These are phyloP conservation scores for Calyptommatus sinebrachiatus DNA, from an alignment of 2,113 vertebrate genomes.

Conservation along the genomic window DNA sequence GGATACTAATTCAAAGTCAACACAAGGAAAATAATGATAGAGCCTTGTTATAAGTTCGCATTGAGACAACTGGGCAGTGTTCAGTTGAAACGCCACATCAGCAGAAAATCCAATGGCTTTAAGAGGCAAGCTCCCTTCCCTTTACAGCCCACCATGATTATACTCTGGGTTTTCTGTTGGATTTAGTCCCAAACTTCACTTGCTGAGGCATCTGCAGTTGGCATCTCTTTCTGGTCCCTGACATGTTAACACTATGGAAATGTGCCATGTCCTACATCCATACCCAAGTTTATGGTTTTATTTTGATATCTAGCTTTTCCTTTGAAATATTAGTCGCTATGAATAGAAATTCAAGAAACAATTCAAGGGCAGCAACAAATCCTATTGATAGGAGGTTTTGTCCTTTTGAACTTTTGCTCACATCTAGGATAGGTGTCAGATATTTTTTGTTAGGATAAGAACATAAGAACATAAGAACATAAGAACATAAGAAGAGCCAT, in stretches of 20 bases:
- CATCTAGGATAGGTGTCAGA: no score
- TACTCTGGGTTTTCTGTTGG: constrained; percentile 1
- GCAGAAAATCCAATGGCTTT: constrained; percentile 29
- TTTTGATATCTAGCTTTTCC: constrained; percentile 26
- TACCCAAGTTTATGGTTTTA: not conserved
- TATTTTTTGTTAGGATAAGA: no score
- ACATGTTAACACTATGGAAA: constrained; percentile 10
- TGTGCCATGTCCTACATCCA: not conserved
- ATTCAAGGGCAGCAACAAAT: constrained; percentile 2
- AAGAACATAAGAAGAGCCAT: no score
- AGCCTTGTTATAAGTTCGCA: constrained; percentile 16
- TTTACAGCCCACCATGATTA: not conserved
- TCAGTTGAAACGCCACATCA: constrained; percentile 11
- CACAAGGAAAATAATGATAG: constrained; percentile 6
- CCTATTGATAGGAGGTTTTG: not conserved
- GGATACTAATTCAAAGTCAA: constrained; percentile 20
- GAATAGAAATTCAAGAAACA: constrained; percentile 23
- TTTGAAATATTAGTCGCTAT: constrained; percentile 32
- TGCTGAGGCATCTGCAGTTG: constrained; percentile 24
- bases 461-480: no score
- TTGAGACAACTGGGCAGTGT: not conserved
- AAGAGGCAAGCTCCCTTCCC: constrained; percentile 19
- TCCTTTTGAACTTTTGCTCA: no score
- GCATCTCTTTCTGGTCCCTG: constrained; percentile 5
- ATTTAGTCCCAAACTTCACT: constrained; percentile 19